phyloP scores from a whole-genome alignment of 2,797 vertebrate species.

The Pipistrellus pipistrellus region DNA sequence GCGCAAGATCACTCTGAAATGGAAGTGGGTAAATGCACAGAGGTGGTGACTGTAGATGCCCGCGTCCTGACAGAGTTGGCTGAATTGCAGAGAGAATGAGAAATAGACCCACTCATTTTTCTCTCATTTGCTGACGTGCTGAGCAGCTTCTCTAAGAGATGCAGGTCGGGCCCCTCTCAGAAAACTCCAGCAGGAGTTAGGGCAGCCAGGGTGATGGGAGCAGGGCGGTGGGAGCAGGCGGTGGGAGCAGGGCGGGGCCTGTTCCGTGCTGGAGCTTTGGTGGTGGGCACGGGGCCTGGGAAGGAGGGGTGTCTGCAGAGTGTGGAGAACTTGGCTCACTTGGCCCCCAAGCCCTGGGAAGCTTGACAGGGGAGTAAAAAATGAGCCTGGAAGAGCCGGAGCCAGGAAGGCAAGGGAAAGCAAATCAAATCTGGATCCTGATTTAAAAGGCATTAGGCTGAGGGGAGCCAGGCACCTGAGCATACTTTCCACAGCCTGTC shows the following conservation, averaged over 20 bases:
- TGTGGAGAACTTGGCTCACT: constrained; percentile 64
- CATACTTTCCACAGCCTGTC: constrained; percentile 81
- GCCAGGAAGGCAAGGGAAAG: constrained; percentile 75
- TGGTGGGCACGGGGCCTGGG: not conserved
- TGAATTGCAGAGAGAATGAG: not conserved
- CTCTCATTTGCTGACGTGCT: not conserved
- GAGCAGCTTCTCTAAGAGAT: not conserved
- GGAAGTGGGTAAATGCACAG: not conserved
- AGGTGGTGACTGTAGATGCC: not conserved
- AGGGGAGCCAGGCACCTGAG: constrained; percentile 78
- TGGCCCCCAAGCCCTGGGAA: constrained; percentile 32
- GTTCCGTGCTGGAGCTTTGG: not conserved
- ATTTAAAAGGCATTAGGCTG: constrained; percentile 72
- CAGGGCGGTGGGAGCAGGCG: not conserved
- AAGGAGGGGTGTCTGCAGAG: constrained; percentile 33
- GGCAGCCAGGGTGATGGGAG: not conserved
- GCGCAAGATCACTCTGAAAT: not conserved
- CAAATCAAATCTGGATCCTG: constrained; percentile 73
- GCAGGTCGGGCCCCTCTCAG: not conserved
- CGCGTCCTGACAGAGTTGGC: not conserved
- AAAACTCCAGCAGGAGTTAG: not conserved
- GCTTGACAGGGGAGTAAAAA: constrained; percentile 76
- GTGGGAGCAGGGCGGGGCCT: not conserved
- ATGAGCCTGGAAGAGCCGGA: constrained; percentile 69
- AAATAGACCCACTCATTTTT: not conserved